Evolutionary conservation across 2,113 vertebrate genomes (phyloP), one percentile per base, ranked within the genome.

Genomic region (Toxotes chatareus): DNA sequence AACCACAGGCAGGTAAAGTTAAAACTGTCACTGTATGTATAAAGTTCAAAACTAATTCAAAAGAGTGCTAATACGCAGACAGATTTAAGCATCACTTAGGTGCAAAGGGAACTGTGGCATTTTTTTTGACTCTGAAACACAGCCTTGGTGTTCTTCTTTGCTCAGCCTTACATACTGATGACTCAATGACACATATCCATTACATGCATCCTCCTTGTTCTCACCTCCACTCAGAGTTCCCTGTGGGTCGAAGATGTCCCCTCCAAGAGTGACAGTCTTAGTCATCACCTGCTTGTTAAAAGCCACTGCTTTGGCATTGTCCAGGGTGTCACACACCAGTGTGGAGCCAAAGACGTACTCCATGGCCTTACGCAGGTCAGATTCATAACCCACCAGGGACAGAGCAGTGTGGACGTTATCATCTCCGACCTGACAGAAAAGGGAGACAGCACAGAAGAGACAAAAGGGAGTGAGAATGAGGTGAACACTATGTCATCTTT

Each of bases 331-430:
- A 65, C 97, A 99, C 72, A 99, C 91, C 83, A 99, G 74, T 1
- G 97, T 96, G 79, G 96, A 94, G 63, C 98, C 98, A 84, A 99
- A 99, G 32, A 99, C 96, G 76, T 96, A 99, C 91, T 99, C 96
- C 97, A 99, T 98, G 77, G 97, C 98, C 91, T 97, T 99, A n/a
- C 95, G 95, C 72, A 99, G 86, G 85, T 99, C 97, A 11, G 93
- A 66, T 13, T 97, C 94, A 9, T 98, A 99, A 1, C 75, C 94
- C 80, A 99, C 95, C 66, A 98, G 85, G 6, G 91, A 96, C 92
- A 99, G 92, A 76, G 98, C 97, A 16, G 97, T 88, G 91, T 97
- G 78, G n/a, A 95, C 94, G 7, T 96, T 97, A 74, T 80, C 70
- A 34, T 3, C 61, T 42, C 97, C 97, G 65, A 96, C 97, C 98